Evolutionary conservation across 2,888 invertebrate species (phyloP), one percentile per base, ranked within the genome.

Genomic region (Athalia circularis): DNA sequence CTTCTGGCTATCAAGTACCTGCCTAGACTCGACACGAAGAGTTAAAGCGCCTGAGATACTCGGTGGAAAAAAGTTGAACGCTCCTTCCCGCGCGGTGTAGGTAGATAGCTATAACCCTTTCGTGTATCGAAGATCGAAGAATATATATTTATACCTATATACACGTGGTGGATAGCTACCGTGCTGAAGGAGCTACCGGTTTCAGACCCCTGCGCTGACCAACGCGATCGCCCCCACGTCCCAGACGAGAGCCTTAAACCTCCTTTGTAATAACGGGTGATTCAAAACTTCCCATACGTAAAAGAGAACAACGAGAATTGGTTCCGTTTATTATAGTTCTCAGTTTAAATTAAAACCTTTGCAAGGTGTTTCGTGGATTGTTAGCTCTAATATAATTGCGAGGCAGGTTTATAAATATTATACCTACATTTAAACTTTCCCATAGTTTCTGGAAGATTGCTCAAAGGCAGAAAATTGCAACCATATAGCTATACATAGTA

Each of bases 171-270:
- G 75, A 67, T 43, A n/a, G 75, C 75, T 75, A 75, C 75, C 52
- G 75, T 75, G 75, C 75, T 11, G 29, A 6, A 54, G 7, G 45
- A 57, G 81, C 82, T 82, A 82, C 82, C 81, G 82, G 81, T 82
- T 81, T 77, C 81, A 79, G 81, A 80, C 80, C 79, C 54, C 15
- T 59, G 59, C 77, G 82, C 77, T 82, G 77, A 82, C 82, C 80
- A 78, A 82, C 80, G 81, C 78, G 78, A 77, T 80, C 81, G 67
- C 67, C 75, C 75, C 75, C 75, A 64, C 57, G 72, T 72, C 57
- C 47, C 52, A 47, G 59, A 57, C 72, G 57, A 43, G 45, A 72
- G 43, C 70, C n/a, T 45, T 47, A 29, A 59, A 59, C 11, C 29
- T 29, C 52, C 59, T 15, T 57, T 13, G 45, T 2, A 59, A 45